A percentile compares a stretch with the other conserved stretches of the same genome.
Conservation (phyloP, 37 sponge, comb jelly and placozoan genomes). For the Oopsacas minuta region DNA sequence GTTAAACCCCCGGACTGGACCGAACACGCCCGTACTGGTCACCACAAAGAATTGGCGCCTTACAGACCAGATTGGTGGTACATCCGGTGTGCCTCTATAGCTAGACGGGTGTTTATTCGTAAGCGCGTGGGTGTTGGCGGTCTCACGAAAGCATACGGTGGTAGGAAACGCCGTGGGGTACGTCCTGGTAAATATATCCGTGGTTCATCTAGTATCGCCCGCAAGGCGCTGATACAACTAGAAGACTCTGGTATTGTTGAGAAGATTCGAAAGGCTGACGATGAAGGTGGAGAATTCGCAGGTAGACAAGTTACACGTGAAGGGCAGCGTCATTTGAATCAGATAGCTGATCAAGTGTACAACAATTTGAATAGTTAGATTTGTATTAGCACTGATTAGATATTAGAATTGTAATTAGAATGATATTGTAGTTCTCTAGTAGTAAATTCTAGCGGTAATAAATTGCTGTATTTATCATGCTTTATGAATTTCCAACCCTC, state of each 20-base stretch:
- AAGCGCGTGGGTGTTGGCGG: slow-evolving; percentile 11
- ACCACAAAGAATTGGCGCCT: neutral
- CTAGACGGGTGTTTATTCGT: slow-evolving; percentile 12
- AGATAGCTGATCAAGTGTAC: neutral
- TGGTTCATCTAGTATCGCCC: neutral
- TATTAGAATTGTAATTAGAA: neutral
- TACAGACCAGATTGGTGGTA: slow-evolving; percentile 9
- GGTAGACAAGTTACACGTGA: neutral
- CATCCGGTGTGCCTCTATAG: neutral
- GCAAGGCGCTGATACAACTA: neutral
- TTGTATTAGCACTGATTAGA: too few relatives aligned
- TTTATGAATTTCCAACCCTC: too few relatives aligned
- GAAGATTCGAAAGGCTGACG: neutral
- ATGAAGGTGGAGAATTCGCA: neutral
- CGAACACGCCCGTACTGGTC: neutral
- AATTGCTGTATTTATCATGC: too few relatives aligned
- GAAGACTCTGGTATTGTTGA: slow-evolving; percentile 5
- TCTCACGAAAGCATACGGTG: neutral
- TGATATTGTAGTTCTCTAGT: too few relatives aligned
- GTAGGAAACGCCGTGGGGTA: neutral
- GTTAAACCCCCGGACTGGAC: slow-evolving; percentile 3
- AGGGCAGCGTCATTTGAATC: slow-evolving; percentile 7
- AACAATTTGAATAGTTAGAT: neutral
- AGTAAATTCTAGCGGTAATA: too few relatives aligned
- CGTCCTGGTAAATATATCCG: neutral